These are phyloP conservation scores for Popillia japonica DNA, from an alignment of 1,140 invertebrate genomes.

Conservation along the genomic window DNA sequence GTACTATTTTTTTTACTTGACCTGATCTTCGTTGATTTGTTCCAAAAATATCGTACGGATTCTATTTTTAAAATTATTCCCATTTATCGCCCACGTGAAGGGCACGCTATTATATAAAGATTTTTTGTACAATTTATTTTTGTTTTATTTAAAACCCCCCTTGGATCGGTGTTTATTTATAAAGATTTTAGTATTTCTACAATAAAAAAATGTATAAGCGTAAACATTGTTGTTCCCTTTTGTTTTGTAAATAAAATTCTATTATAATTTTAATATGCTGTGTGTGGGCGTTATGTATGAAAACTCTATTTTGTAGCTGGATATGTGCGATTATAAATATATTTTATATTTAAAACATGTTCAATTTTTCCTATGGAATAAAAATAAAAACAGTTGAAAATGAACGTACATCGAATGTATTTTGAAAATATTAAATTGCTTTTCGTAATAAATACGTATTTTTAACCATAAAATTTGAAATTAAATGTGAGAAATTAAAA, in stretches of 20 bases:
- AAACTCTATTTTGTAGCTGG: slow-evolving; percentile 21
- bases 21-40: background rate
- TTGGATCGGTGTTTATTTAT: no score
- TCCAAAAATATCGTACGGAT: slow-evolving; percentile 2
- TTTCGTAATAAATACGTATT: background rate
- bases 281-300: slow-evolving; percentile 9
- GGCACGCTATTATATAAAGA: background rate
- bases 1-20: background rate
- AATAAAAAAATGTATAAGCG: background rate
- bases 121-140: background rate
- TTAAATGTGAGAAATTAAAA: background rate
- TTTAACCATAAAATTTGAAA: background rate
- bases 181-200: no score
- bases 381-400: no score
- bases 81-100: background rate
- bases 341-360: slow-evolving; percentile 8
- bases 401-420: background rate
- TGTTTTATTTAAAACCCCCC: slow-evolving; percentile 22
- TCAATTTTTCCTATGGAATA: background rate
- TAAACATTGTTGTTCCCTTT: slow-evolving; percentile 1
- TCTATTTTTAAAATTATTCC: slow-evolving; percentile 16
- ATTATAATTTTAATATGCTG: background rate
- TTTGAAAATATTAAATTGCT: background rate
- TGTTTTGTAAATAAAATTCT: slow-evolving; percentile 14
- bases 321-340: slow-evolving; percentile 4